Base-by-base conservation (phyloP, 1,140 invertebrate species). In the Heliconius hermathena region DNA sequence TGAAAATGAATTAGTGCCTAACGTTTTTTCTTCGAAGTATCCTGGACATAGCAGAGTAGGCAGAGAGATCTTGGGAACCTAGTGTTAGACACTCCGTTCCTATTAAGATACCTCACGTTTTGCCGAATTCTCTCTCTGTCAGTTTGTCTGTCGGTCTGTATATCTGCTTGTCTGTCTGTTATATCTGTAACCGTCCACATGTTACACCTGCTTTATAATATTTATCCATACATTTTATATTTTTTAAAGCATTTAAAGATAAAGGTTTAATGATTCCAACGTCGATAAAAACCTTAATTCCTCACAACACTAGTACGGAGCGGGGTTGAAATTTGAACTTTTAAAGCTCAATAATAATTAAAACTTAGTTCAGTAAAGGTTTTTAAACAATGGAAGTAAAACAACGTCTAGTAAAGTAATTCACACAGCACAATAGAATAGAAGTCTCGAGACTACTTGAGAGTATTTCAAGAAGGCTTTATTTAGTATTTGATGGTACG, bases 311-410 rank as follows among this genome's bases (percentile, higher is more conserved):
- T 29, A 22, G 60, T 66, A 11, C 11, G 4, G 1, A 26, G 11
- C 22, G n/a, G 26, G 26, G 60, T 66, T 66, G 11, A 66, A 66
- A 66, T 66, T 66, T 66, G 9, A 66, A 29, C 60, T 66, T 66
- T 66, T 29, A 66, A 66, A 66, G 60, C 60, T 66, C 60, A 26
- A 66, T 66, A 66, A 66, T 66, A 66, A 66, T 66, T 66, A 66
- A 66, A 66, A 66, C 60, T 66, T 66, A 29, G 11, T 66, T 29
- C 9, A 66, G 60, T 66, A 16, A 66, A 66, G 20, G n/a, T 29
- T 66, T 66, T 66, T 66, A 66, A 66, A 66, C 60, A 66, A 66
- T 66, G 60, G 26, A 29, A 66, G 60, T 66, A 66, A 66, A 66
- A 66, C 60, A 66, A 66, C 60, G 60, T 66, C 60, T 66, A 66